Conservation (phyloP, 2,113 vertebrate species). For the Macrotus californicus region DNA sequence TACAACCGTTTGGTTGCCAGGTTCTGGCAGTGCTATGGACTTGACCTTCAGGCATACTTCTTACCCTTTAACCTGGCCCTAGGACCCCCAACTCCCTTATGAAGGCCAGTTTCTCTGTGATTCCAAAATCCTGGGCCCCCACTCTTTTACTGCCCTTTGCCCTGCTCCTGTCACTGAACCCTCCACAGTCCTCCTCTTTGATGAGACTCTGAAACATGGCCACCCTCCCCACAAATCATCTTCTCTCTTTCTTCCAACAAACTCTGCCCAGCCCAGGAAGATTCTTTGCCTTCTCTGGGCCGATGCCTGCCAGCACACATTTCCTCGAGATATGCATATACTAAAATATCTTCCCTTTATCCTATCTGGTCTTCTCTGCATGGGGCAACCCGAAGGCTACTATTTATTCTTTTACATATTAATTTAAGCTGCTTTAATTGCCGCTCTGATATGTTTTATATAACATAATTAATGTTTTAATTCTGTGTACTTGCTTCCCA, state of each 20-base stretch:
- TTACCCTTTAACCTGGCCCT: not conserved
- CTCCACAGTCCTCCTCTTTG: not conserved
- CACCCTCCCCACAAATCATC: not conserved
- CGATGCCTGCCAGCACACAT: not conserved
- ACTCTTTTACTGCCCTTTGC: not conserved
- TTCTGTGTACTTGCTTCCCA: constrained; percentile 64
- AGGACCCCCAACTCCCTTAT: not conserved
- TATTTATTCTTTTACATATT: constrained; percentile 73
- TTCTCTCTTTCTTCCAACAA: not conserved
- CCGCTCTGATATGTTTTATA: constrained; percentile 71
- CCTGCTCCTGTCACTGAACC: not conserved
- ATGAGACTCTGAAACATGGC: not conserved
- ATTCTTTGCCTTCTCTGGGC: not conserved
- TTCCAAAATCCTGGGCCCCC: not conserved
- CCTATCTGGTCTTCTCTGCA: constrained; percentile 64
- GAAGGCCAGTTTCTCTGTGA: not conserved
- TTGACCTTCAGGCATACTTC: not conserved
- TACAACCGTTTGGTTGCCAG: not conserved
- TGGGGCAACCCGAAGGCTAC: constrained; percentile 65
- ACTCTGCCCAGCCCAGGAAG: not conserved
- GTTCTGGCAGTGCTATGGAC: not conserved
- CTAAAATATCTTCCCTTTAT: constrained; percentile 69
- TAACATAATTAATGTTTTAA: constrained; percentile 75
- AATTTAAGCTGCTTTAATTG: constrained; percentile 73
- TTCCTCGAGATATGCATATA: constrained; percentile 5